Evolutionary conservation across 2,888 invertebrate genomes (phyloP).

Genomic region (Rutpela maculata): DNA sequence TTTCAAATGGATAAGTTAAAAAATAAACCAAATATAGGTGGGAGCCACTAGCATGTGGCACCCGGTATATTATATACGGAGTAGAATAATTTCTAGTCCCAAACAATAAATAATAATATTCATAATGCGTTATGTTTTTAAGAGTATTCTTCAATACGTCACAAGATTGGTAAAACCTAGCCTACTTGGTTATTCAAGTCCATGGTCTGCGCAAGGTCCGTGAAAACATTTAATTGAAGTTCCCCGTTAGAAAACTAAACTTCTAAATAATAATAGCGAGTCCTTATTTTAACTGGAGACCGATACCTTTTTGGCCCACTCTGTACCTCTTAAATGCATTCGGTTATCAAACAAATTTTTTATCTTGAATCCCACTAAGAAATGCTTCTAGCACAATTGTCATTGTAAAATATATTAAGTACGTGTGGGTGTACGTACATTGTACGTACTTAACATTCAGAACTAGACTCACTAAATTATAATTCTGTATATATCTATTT

Average conservation of each 20-base stretch:
- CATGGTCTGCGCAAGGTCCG: background rate
- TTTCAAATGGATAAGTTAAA: no score
- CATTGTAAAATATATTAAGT: background rate
- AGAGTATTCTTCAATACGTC: background rate
- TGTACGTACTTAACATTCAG: conserved; percentile 11
- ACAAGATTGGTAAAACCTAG: background rate
- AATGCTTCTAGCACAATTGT: background rate
- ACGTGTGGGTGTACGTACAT: background rate
- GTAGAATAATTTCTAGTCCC: background rate
- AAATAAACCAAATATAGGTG: no score
- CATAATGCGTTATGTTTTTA: background rate
- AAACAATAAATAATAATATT: no score
- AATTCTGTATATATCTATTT: conserved; percentile 21
- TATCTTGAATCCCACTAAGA: conserved; percentile 9
- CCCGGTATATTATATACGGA: background rate
- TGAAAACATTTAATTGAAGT: background rate
- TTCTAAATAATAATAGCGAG: background rate
- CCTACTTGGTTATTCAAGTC: background rate
- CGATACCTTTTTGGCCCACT: background rate
- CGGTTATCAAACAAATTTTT: conserved; percentile 7
- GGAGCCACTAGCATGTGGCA: no score
- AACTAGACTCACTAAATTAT: conserved; percentile 5
- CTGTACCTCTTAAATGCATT: background rate
- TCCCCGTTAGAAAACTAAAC: background rate
- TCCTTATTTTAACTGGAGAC: background rate